Percentiles rank a stretch among this genome's conserved stretches.
Evolutionary conservation across 2,888 invertebrate genomes (phyloP).

Genomic region (Cataglyphis livida): DNA sequence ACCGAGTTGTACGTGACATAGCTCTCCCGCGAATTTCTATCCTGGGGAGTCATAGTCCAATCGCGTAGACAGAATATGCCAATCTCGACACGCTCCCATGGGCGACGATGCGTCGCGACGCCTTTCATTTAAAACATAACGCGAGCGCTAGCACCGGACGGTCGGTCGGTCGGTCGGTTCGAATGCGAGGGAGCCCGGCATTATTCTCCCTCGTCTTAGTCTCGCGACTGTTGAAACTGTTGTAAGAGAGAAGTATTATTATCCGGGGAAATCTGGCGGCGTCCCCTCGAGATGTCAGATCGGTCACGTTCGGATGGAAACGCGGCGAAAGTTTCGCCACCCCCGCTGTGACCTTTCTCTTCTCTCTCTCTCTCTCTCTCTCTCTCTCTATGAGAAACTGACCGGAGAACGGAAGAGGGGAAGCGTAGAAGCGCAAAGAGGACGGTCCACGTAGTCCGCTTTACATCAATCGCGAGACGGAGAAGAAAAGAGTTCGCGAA

Average conservation of each 20-base stretch:
- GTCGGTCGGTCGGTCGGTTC: slow-evolving; percentile 16
- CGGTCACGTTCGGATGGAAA: slow-evolving; percentile 87
- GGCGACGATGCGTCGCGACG: slow-evolving; percentile 68
- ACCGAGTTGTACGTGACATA: slow-evolving; percentile 71
- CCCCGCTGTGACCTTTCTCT: slow-evolving; percentile 66
- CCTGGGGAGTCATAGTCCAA: slow-evolving; percentile 50
- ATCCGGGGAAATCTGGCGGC: slow-evolving; percentile 87
- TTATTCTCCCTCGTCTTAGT: slow-evolving; percentile 20
- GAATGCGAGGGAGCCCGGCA: slow-evolving; percentile 70
- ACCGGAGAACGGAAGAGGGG: not conserved
- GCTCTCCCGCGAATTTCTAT: slow-evolving; percentile 57
- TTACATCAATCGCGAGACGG: slow-evolving; percentile 65
- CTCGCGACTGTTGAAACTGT: slow-evolving; percentile 70
- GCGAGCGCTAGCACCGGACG: slow-evolving; percentile 52
- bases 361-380: too few species aligned
- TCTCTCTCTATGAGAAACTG: slow-evolving; percentile 50
- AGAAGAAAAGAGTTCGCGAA: not conserved
- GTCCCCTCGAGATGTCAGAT: slow-evolving; percentile 87
- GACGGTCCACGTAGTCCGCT: slow-evolving; percentile 56
- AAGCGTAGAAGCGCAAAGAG: slow-evolving; percentile 51
- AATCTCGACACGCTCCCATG: slow-evolving; percentile 71
- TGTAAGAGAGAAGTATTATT: slow-evolving; percentile 87
- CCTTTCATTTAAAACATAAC: slow-evolving; percentile 77
- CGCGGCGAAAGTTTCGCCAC: slow-evolving; percentile 79
- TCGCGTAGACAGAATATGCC: slow-evolving; percentile 67